Base-by-base conservation (phyloP, 2,888 invertebrate species). In the Ceriagrion tenellum region DNA sequence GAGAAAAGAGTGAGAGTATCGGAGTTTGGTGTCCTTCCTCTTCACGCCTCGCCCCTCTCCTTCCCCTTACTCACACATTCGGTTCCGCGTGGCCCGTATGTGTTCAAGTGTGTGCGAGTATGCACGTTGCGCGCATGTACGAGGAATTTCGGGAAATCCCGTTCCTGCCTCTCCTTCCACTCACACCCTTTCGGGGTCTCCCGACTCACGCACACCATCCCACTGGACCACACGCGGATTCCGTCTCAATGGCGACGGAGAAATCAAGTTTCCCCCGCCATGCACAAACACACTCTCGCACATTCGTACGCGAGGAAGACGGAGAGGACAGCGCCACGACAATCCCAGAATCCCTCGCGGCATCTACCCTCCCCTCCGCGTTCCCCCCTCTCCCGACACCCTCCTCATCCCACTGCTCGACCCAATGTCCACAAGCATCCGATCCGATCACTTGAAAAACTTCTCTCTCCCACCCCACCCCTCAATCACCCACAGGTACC, bases 241-340 rank as follows among this genome's bases (percentile, higher is more conserved):
- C 47, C 35, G 26, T 91, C 91, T 91, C 59, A 59, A 91, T 91
- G 59, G 59, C 90, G 23, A 40, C 63, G 63, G 63, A 90, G 40
- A 89, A 89, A 89, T 89, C 89, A 59, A 91, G 59, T 91, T 91
- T 69, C 69, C 40, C 69, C 47, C 93, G 47, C 40, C 59, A n/a
- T 59, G 56, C 35, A n/a, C 56, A 55, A 20, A n/a, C n/a, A 56
- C 90, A n/a, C 47, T 13, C 30, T n/a, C 90, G n/a, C 13, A 81
- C 30, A 81, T 69, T 35, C 30, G 30, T 81, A 35, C 81, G 35
- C 35, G 81, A 30, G 30, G 81, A 81, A 12, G 81, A 35, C 81
- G 81, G 35, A 81, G 18, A 81, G 81, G 30, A 35, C 81, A 35
- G 81, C 81, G 81, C 35, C 69, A n/a, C 81, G 81, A 81, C 81